phyloP scores from a whole-genome alignment of 2,113 vertebrate genomes.

The Myrmecobius fasciatus region DNA sequence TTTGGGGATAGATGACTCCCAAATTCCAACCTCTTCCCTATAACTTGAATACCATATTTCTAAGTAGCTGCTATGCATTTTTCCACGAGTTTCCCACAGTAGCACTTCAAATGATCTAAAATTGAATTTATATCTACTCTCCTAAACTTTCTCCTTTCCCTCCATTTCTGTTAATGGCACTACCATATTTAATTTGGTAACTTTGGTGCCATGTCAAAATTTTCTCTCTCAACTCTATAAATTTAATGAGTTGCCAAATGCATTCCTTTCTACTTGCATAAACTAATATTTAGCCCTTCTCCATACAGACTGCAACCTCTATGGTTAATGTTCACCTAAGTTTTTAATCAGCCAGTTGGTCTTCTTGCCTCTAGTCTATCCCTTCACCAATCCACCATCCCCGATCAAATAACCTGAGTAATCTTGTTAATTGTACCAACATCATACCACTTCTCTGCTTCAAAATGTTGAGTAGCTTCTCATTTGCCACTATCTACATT shows the following conservation, averaged over 20 bases:
- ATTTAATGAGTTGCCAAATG: neutral
- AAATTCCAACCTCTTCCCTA: neutral
- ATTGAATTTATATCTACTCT: neutral
- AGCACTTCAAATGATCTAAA: neutral
- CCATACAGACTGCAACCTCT: neutral
- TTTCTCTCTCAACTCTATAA: neutral
- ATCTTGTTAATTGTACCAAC: neutral
- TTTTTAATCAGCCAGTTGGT: neutral
- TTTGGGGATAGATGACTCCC: neutral
- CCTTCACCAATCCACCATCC: neutral
- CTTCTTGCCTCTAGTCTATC: neutral
- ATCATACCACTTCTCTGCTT: neutral
- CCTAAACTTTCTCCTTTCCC: neutral
- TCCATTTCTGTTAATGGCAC: neutral
- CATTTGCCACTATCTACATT: no score
- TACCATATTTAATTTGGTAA: neutral
- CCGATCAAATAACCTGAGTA: neutral
- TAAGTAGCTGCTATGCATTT: neutral
- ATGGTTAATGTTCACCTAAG: neutral
- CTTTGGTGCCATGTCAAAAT: neutral
- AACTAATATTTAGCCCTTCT: neutral
- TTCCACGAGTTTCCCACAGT: neutral
- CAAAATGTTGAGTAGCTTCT: no score
- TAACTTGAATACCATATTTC: neutral
- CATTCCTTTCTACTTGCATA: neutral